Conservation (phyloP, 2,888 invertebrate species). For the Leucoptera coffeella region DNA sequence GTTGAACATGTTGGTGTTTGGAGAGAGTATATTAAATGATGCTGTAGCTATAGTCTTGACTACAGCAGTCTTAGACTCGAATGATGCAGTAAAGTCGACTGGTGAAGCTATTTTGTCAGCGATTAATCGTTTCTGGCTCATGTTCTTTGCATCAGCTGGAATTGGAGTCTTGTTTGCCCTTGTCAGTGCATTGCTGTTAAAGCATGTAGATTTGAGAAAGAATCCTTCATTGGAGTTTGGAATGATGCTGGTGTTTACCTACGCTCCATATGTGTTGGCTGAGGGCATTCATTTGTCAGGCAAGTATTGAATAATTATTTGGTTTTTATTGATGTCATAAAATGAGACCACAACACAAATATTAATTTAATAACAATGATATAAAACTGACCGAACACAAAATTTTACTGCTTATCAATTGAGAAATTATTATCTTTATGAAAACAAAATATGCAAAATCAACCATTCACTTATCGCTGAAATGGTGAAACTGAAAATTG, state of each 20-base stretch:
- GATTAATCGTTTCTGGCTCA: constrained; percentile 84
- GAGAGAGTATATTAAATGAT: constrained; percentile 91
- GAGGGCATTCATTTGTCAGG: constrained; percentile 94
- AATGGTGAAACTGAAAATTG: too few species aligned
- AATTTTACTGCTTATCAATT: too few species aligned
- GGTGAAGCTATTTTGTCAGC: constrained; percentile 84
- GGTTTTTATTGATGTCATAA: neutral
- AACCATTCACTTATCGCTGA: too few species aligned
- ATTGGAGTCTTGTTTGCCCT: constrained; percentile 94
- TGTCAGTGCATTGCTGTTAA: constrained; percentile 84
- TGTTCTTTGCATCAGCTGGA: constrained; percentile 98
- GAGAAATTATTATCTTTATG: too few species aligned
- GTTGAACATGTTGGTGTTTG: constrained; percentile 98
- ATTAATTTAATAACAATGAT: too few species aligned
- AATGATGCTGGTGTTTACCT: constrained; percentile 97
- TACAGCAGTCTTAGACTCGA: constrained; percentile 72
- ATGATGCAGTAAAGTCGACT: constrained; percentile 57
- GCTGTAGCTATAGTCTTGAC: constrained; percentile 97
- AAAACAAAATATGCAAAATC: too few species aligned
- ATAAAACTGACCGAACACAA: too few species aligned
- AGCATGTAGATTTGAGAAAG: constrained; percentile 92
- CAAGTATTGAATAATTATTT: constrained; percentile 15
- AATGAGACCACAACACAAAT: neutral
- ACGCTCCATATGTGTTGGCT: constrained; percentile 95
- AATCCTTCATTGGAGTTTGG: constrained; percentile 98